phyloP scores from a whole-genome alignment of 2,888 invertebrate species.

The Euclidia mi region DNA sequence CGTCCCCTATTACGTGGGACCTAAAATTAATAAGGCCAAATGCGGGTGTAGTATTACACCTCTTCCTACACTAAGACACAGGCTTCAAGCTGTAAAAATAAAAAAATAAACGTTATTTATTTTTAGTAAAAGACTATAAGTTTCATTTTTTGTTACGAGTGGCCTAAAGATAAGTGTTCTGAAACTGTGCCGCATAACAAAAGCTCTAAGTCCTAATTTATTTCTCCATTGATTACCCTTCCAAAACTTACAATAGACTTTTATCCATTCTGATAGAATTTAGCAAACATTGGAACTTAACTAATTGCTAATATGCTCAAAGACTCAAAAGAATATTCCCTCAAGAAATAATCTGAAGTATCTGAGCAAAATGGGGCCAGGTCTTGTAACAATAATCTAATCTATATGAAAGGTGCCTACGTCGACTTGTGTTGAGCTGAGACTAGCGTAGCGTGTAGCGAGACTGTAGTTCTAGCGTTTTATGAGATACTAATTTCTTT shows the following conservation, averaged over 20 bases:
- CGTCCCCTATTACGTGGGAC: too few relatives aligned
- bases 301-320: constrained; percentile 16
- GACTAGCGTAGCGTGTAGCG: neutral
- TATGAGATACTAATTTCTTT: too few relatives aligned
- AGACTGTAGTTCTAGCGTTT: neutral
- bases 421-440: neutral
- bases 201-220: too few relatives aligned
- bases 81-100: too few relatives aligned
- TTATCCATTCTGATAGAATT: neutral
- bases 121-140: too few relatives aligned
- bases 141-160: too few relatives aligned
- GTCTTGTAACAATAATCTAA: constrained; percentile 18
- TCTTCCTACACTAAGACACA: too few relatives aligned
- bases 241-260: neutral
- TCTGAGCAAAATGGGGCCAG: constrained; percentile 10
- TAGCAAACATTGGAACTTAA: constrained; percentile 6
- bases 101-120: too few relatives aligned
- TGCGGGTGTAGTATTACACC: too few relatives aligned
- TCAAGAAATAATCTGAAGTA: constrained; percentile 7
- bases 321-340: constrained; percentile 1
- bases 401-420: constrained; percentile 8
- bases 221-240: neutral
- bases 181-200: too few relatives aligned
- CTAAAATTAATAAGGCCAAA: too few relatives aligned
- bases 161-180: too few relatives aligned